Percentiles rank a stretch among this genome's conserved stretches.
phyloP scores from a whole-genome alignment of 2,888 invertebrate species.

The Hipparchia semele region DNA sequence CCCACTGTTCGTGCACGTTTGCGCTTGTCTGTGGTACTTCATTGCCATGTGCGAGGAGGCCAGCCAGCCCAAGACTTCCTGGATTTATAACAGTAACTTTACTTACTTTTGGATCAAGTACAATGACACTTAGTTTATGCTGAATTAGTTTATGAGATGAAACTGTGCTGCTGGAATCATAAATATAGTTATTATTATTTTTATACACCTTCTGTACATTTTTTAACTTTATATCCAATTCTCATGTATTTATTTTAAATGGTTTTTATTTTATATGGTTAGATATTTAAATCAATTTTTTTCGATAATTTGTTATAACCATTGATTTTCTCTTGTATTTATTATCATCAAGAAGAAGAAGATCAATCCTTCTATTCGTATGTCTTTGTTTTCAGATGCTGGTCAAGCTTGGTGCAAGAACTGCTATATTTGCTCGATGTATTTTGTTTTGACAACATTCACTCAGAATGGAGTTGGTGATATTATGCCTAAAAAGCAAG shows the following conservation, averaged over 20 bases:
- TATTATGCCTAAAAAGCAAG: conserved; percentile 62
- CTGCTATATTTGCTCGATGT: conserved; percentile 63
- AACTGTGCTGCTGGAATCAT: no score
- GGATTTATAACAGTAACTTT: conserved; percentile 56
- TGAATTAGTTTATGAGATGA: no score
- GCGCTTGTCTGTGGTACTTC: conserved; percentile 65
- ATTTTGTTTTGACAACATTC: conserved; percentile 68
- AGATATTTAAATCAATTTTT: no score
- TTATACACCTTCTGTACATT: no score
- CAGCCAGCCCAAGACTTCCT: conserved; percentile 51
- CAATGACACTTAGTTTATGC: no score
- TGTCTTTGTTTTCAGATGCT: conserved; percentile 44
- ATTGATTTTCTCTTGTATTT: background rate
- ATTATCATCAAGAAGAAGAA: background rate
- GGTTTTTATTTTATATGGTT: no score
- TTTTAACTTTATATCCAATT: no score
- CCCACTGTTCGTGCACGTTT: conserved; percentile 60
- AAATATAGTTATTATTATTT: no score
- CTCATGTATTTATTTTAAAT: no score
- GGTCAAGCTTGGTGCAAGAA: conserved; percentile 54
- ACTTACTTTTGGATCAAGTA: no score
- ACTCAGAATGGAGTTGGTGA: conserved; percentile 70
- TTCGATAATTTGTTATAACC: no score
- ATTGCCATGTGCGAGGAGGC: conserved; percentile 57
- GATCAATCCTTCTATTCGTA: background rate